These are phyloP conservation scores for Trichogramma dendrolimi DNA, from an alignment of 2,888 invertebrate species.

Conservation along the genomic window DNA sequence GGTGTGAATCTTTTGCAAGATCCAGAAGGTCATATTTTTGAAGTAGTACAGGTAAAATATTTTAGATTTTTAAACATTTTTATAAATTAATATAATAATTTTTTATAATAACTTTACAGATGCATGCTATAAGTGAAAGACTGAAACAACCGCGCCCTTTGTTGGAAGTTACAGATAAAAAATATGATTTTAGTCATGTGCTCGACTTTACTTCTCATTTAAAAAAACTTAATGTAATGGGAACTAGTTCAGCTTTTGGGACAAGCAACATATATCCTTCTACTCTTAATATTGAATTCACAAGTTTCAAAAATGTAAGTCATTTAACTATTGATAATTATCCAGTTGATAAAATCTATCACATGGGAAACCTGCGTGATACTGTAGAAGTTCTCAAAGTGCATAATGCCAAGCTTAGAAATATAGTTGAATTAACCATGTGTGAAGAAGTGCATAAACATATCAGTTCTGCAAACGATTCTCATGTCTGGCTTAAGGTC, in stretches of 20 bases:
- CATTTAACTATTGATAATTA: constrained; percentile 67
- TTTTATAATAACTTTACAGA: constrained; percentile 56
- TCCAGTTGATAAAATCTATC: constrained; percentile 64
- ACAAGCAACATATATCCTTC: constrained; percentile 83
- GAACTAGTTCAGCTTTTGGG: constrained; percentile 65
- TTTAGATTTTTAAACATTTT: not conserved
- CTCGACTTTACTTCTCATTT: constrained; percentile 82
- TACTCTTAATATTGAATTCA: constrained; percentile 73
- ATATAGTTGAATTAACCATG: constrained; percentile 74
- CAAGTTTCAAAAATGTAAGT: constrained; percentile 76
- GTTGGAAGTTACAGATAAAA: constrained; percentile 71
- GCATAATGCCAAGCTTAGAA: constrained; percentile 63
- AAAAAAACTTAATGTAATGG: constrained; percentile 64
- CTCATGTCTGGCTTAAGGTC: constrained; percentile 68
- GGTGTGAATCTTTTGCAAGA: constrained; percentile 67
- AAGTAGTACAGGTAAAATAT: constrained; percentile 68
- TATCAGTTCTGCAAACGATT: constrained; percentile 52
- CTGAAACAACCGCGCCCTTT: constrained; percentile 81
- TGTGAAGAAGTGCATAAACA: constrained; percentile 80
- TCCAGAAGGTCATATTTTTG: constrained; percentile 65
- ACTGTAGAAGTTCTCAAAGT: constrained; percentile 65
- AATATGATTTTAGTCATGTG: constrained; percentile 86
- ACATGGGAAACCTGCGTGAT: constrained; percentile 59
- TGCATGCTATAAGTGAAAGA: constrained; percentile 85
- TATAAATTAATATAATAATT: not conserved